Base-by-base conservation (phyloP, 2,113 vertebrate species). In the Pygoscelis antarcticus region DNA sequence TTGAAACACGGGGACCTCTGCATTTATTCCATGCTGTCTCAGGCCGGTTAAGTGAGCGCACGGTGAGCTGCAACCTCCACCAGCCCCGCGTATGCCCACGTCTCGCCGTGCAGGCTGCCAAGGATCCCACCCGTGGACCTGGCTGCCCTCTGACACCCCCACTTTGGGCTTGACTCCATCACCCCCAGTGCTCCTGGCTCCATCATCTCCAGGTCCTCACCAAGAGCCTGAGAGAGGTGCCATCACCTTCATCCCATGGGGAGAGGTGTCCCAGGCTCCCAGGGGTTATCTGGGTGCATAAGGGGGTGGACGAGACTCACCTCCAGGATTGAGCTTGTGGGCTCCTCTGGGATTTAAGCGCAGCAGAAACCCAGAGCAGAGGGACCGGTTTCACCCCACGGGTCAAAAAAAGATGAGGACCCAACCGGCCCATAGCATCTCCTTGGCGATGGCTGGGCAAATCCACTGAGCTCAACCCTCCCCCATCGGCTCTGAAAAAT, bases 41-140 rank as follows among this genome's bases (percentile, higher is more conserved):
- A 34, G 18, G 23, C n/a, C 13, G 57, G 52, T 7, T 49, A 11
- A 26, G 27, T 19, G 57, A 80, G 57, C 8, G 2, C 29, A 7
- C 5, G 13, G 68, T 19, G 76, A 74, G n/a, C 58, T 55, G 76
- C 42, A 57, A 7, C 47, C 60, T 52, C 75, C 47, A 13, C 9
- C 65, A 30, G 47, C 52, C n/a, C 49, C 2, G 36, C 0, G 3
- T 4, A 1, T 4, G 0, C 60, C 40, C 47, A 26, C 6, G 3
- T 3, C 69, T 65, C 4, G 0, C n/a, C 1, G 0, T 30, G 51
- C 46, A 30, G 44, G 38, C 60, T 89, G 81, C 46, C 2, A 0
- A 13, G 76, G 47, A 68, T 66, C 51, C 78, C 52, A 19, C 51
- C 27, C 6, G 1, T 3, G 55, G 38, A 25, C 26, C 51, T 76